Evolutionary conservation across 2,888 invertebrate species (phyloP), one percentile per base, ranked within the genome.

Genomic region (Syrista parreyssii): DNA sequence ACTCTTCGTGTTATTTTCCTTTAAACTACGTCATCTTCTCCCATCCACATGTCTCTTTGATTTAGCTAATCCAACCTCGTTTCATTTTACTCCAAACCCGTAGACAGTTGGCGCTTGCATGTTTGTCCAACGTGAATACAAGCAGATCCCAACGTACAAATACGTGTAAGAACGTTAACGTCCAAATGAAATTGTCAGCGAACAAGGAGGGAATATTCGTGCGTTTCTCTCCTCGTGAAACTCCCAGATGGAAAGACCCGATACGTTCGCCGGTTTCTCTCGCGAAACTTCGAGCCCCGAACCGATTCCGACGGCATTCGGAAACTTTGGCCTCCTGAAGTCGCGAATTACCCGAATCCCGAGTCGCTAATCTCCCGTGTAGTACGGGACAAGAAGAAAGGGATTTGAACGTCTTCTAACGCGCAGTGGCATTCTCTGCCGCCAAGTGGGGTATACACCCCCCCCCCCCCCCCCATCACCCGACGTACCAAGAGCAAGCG

Each of bases 331-430:
- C 79, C 34, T 35, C 77, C 78, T 80, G 68, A 79, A 76, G 77
- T 80, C 80, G 76, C 80, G 85, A 86, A 85, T 85, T 82, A 81
- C 76, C 79, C 80, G 79, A 84, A 80, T 83, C 84, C 81, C 82
- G 75, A 78, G 81, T 83, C 84, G 84, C 86, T 86, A 84, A 86
- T 86, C 83, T 84, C 81, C 76, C 81, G 79, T 83, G 82, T 84
- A 80, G 76, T 79, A 79, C 80, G 79, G 81, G 77, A 79, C 55
- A 78, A 74, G 80, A 79, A 79, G 81, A 82, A 84, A 85, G 80
- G 80, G 81, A 79, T 82, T 81, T 72, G 55, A 75, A 73, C 35
- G 33, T 74, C 74, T 74, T 74, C 35, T 35, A 33, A 35, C 36
- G 33, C 74, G 74, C n/a, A 33, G 74, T 35, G 74, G 30, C 71